These are phyloP conservation scores for Macaria liturata DNA, from an alignment of 2,888 invertebrate genomes.

Conservation along the genomic window DNA sequence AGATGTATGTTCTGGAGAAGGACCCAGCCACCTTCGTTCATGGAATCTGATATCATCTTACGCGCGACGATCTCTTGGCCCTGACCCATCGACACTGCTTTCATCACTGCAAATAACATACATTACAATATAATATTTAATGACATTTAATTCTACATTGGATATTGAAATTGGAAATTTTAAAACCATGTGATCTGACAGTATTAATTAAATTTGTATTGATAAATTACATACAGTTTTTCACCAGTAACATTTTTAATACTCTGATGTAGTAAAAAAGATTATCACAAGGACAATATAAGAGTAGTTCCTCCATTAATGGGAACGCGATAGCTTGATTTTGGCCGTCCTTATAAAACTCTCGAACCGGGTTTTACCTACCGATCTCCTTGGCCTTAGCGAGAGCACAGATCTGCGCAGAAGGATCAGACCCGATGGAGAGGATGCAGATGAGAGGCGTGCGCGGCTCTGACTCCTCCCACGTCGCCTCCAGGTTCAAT, in stretches of 20 bases:
- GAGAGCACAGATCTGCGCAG: constrained; percentile 94
- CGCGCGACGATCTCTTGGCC: constrained; percentile 95
- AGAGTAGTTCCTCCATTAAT: no score
- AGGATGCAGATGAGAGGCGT: constrained; percentile 96
- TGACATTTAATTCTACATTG: no score
- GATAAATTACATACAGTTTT: no score
- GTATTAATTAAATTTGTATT: no score
- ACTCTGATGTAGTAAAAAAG: no score
- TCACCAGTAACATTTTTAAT: no score
- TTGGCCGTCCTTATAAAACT: no score
- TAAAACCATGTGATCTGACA: neutral
- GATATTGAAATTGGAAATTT: no score
- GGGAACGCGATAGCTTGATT: no score
- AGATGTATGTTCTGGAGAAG: constrained; percentile 97
- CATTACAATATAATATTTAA: neutral
- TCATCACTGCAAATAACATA: constrained; percentile 81
- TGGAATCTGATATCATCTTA: constrained; percentile 90
- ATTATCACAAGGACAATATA: no score
- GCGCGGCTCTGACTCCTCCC: constrained; percentile 94
- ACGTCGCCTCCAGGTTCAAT: constrained; percentile 94
- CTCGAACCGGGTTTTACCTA: constrained; percentile 56
- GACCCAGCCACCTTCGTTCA: constrained; percentile 95
- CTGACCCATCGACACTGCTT: constrained; percentile 98
- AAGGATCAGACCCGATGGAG: constrained; percentile 98
- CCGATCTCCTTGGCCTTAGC: constrained; percentile 94